Conservation (phyloP, 2,888 invertebrate genomes). For the Dascillus cervinus region DNA sequence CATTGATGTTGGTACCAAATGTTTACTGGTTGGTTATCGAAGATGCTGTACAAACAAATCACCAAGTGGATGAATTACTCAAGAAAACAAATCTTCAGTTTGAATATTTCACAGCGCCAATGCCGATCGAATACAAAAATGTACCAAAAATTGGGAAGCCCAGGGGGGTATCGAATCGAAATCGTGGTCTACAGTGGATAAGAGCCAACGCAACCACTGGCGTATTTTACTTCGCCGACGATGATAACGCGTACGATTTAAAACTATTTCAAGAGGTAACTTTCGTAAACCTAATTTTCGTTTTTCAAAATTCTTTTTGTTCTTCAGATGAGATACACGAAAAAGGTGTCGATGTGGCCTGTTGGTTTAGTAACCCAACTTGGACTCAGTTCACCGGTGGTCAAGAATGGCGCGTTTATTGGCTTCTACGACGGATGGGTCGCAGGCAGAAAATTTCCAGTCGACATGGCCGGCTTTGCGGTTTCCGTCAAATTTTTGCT, state of each 20-base stretch:
- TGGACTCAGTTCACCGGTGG: constrained; percentile 61
- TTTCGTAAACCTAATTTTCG: constrained; percentile 5
- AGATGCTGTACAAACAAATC: constrained; percentile 65
- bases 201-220: constrained; percentile 57
- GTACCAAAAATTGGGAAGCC: constrained; percentile 55
- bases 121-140: constrained; percentile 55
- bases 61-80: constrained; percentile 65
- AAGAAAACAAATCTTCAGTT: constrained; percentile 57
- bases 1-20: constrained; percentile 77
- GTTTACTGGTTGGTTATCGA: constrained; percentile 92
- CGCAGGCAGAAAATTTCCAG: constrained; percentile 65
- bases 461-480: constrained; percentile 82
- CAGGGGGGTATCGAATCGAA: constrained; percentile 64
- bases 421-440: constrained; percentile 77
- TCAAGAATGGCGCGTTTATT: constrained; percentile 49
- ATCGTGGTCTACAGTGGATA: constrained; percentile 66
- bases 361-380: constrained; percentile 70
- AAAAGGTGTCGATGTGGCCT: constrained; percentile 76
- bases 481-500: constrained; percentile 59
- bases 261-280: constrained; percentile 65
- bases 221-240: constrained; percentile 75
- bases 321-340: constrained; percentile 61
- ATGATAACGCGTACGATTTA: constrained; percentile 74
- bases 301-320: constrained; percentile 18
- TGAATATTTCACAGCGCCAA: constrained; percentile 61